Evolutionary conservation across 2,888 invertebrate genomes (phyloP).

Genomic region (Tiliacea citrago): DNA sequence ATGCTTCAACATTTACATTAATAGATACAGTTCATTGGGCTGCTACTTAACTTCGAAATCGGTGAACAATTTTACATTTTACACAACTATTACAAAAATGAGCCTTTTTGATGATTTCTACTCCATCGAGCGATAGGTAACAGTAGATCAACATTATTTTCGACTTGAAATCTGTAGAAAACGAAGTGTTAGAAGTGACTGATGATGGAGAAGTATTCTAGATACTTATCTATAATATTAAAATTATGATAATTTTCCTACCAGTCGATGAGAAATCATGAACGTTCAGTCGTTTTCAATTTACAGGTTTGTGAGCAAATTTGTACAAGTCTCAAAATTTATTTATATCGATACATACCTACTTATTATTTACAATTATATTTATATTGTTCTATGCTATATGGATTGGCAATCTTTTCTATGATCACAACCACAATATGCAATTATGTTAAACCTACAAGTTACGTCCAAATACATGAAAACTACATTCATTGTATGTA

Average conservation of each 20-base stretch:
- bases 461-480: slow-evolving; percentile 68
- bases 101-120: slow-evolving; percentile 73
- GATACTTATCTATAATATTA: slow-evolving; percentile 61
- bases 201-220: slow-evolving; percentile 52
- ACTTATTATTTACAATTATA: slow-evolving; percentile 83
- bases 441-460: slow-evolving; percentile 77
- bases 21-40: slow-evolving; percentile 83
- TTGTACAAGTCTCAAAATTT: slow-evolving; percentile 90
- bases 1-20: slow-evolving; percentile 88
- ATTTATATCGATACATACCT: slow-evolving; percentile 83
- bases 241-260: slow-evolving; percentile 78
- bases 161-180: slow-evolving; percentile 46
- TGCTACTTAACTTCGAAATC: slow-evolving; percentile 79
- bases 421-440: slow-evolving; percentile 90
- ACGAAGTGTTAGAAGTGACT: slow-evolving; percentile 26
- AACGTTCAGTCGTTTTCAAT: slow-evolving; percentile 89
- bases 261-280: slow-evolving; percentile 88
- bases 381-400: slow-evolving; percentile 76
- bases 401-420: slow-evolving; percentile 89
- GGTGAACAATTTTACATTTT: slow-evolving; percentile 80
- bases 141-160: slow-evolving; percentile 50
- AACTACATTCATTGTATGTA: slow-evolving; percentile 56
- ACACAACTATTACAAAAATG: slow-evolving; percentile 84
- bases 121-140: slow-evolving; percentile 75
- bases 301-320: slow-evolving; percentile 88